Conservation (phyloP, 2,888 invertebrate species). For the Exephanes ischioxanthus region DNA sequence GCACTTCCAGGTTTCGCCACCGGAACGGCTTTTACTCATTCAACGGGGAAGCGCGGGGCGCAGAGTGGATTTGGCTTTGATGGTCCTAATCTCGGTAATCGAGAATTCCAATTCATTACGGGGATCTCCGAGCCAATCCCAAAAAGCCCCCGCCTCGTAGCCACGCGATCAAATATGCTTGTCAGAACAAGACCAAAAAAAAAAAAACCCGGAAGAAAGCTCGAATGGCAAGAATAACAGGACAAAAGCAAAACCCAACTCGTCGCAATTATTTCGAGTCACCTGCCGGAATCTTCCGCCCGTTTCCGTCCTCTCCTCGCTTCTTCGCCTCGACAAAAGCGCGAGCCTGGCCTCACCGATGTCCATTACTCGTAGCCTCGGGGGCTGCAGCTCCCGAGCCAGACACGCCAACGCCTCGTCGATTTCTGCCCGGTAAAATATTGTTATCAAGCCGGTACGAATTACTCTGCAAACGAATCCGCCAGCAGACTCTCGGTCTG, state of each 20-base stretch:
- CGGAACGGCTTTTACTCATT: conserved; percentile 32
- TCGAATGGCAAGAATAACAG: not conserved
- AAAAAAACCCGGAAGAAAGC: not conserved
- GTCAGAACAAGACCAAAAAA: too few species aligned
- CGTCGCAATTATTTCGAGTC: conserved; percentile 16
- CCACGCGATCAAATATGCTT: too few species aligned
- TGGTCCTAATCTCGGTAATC: conserved; percentile 76
- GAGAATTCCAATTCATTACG: conserved; percentile 61
- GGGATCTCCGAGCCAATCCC: conserved; percentile 13
- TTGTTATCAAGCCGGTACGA: conserved; percentile 50
- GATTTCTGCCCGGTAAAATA: conserved; percentile 54
- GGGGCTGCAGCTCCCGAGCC: conserved; percentile 27
- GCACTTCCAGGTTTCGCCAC: conserved; percentile 48
- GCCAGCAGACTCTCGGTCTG: not conserved
- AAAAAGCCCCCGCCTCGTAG: too few species aligned
- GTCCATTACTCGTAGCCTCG: conserved; percentile 59
- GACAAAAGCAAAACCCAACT: conserved; percentile 4
- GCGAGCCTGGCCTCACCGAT: conserved; percentile 41
- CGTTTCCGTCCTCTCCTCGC: conserved; percentile 28
- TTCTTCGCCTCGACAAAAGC: conserved; percentile 50
- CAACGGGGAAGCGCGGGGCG: conserved; percentile 8
- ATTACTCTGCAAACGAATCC: conserved; percentile 51
- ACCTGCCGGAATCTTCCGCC: conserved; percentile 22
- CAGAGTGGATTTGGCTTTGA: conserved; percentile 67
- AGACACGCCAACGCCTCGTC: conserved; percentile 53